phyloP scores from a whole-genome alignment of 2,113 vertebrate genomes.

The Poeciliopsis prolifica region DNA sequence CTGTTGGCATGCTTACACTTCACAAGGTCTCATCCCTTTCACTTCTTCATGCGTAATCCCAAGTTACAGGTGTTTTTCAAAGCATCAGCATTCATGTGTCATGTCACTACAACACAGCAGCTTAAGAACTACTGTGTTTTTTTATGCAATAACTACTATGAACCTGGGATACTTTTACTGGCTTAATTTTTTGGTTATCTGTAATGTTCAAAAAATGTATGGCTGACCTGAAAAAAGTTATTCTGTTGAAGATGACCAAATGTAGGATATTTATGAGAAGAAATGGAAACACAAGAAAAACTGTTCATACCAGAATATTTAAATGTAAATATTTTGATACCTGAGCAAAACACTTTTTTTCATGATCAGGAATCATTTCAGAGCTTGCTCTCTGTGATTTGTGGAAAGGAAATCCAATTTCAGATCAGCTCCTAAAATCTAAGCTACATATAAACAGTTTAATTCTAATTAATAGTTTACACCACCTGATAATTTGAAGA shows the following conservation, averaged over 20 bases:
- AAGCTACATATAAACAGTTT: slow-evolving; percentile 12
- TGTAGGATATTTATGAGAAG: not conserved
- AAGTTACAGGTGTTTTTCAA: not conserved
- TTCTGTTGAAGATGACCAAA: not conserved
- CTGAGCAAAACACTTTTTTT: not conserved
- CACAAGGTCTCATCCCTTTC: not conserved
- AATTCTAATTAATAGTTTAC: slow-evolving; percentile 42
- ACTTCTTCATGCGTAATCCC: not conserved
- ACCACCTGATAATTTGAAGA: slow-evolving; percentile 22
- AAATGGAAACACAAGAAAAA: not conserved
- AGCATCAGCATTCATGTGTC: not conserved
- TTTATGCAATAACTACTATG: not conserved
- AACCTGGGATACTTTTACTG: not conserved
- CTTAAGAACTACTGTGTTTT: too few relatives aligned
- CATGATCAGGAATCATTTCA: not conserved
- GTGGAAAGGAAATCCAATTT: not conserved
- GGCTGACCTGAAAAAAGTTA: not conserved
- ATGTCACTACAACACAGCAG: not conserved
- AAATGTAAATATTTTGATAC: not conserved
- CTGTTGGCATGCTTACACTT: too few relatives aligned
- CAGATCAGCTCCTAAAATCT: too few relatives aligned
- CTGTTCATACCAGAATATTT: not conserved
- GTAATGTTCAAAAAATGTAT: not conserved
- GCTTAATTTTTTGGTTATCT: not conserved
- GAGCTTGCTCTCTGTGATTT: not conserved